These are phyloP conservation scores for Hycleus phaleratus DNA, from an alignment of 1,140 invertebrate species.

Conservation along the genomic window DNA sequence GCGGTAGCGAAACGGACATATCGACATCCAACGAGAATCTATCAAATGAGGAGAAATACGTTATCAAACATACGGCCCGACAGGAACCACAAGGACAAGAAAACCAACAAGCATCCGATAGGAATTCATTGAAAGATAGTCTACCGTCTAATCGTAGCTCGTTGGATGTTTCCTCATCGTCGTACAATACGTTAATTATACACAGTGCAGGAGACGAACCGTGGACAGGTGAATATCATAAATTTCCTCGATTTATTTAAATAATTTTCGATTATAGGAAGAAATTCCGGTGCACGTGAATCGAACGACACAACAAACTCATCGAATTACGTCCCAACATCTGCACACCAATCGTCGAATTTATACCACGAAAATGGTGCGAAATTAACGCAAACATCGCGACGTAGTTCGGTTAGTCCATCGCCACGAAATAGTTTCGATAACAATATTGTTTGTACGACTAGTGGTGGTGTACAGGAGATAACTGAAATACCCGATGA, in stretches of 20 bases:
- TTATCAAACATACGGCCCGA: slow-evolving; percentile 70
- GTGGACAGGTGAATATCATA: slow-evolving; percentile 49
- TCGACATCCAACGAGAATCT: slow-evolving; percentile 86
- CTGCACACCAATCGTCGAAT: slow-evolving; percentile 21
- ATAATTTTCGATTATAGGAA: slow-evolving; percentile 20
- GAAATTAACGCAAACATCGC: slow-evolving; percentile 31
- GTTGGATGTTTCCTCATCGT: slow-evolving; percentile 64
- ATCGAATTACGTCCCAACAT: slow-evolving; percentile 18
- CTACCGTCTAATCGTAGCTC: slow-evolving; percentile 65
- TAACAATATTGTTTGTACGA: slow-evolving; percentile 12
- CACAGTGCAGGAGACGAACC: slow-evolving; percentile 63
- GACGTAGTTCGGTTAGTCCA: slow-evolving; percentile 33
- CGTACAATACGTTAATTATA: slow-evolving; percentile 74
- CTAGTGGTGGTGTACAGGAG: slow-evolving; percentile 50
- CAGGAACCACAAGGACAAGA: slow-evolving; percentile 92
- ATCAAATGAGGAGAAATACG: slow-evolving; percentile 76
- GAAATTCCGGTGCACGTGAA: slow-evolving; percentile 33
- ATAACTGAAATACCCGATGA: slow-evolving; percentile 80
- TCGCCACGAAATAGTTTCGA: slow-evolving; percentile 29
- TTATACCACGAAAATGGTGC: slow-evolving; percentile 23
- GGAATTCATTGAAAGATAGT: slow-evolving; percentile 63
- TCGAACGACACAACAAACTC: slow-evolving; percentile 14
- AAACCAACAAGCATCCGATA: slow-evolving; percentile 58
- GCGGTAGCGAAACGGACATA: slow-evolving; percentile 83
- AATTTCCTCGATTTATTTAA: not conserved